These are phyloP conservation scores for Zootoca vivipara DNA, from an alignment of 2,113 vertebrate genomes.

Conservation along the genomic window DNA sequence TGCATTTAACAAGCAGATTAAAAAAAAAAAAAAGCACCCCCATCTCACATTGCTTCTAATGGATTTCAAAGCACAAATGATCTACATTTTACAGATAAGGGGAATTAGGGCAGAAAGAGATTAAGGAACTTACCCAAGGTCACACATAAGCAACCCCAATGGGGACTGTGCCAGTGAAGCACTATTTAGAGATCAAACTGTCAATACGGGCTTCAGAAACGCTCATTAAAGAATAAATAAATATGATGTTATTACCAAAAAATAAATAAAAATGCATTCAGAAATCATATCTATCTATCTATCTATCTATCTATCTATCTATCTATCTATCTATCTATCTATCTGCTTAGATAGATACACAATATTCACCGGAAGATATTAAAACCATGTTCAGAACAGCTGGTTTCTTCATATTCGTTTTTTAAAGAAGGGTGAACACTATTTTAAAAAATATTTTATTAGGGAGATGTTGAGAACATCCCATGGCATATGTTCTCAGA, in stretches of 20 bases:
- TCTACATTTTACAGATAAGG: neutral
- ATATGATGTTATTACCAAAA: too few relatives aligned
- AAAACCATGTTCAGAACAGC: neutral
- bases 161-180: neutral
- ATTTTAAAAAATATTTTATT: too few relatives aligned
- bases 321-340: neutral
- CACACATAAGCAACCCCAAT: neutral
- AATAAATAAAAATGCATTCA: too few relatives aligned
- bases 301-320: too few relatives aligned
- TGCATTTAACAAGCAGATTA: neutral
- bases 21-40: neutral
- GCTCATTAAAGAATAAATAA: neutral
- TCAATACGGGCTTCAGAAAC: neutral
- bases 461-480: constrained; percentile 2
- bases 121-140: neutral
- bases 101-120: neutral
- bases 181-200: neutral
- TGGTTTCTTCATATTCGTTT: neutral
- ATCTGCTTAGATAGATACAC: neutral
- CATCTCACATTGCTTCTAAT: neutral
- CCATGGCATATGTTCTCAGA: neutral
- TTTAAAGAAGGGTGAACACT: neutral
- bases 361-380: neutral
- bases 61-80: neutral
- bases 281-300: neutral